phyloP scores from a whole-genome alignment of 2,113 vertebrate species.

The Gallinago undulata region DNA sequence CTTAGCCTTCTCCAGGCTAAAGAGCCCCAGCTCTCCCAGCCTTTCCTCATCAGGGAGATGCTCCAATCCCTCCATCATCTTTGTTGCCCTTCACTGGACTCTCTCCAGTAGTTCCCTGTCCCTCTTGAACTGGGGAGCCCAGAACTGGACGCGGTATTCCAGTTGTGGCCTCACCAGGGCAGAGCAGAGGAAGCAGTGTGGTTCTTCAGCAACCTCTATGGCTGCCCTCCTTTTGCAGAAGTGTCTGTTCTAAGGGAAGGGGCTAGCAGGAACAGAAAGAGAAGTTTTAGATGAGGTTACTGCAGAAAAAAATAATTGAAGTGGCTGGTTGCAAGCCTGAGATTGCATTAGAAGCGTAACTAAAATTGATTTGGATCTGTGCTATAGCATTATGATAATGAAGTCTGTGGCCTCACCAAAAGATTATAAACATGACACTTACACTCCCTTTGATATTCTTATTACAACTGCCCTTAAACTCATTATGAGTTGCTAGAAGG shows the following conservation, averaged over 20 bases:
- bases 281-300: not conserved
- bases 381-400: conserved; percentile 7
- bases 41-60: too few relatives aligned
- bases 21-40: too few relatives aligned
- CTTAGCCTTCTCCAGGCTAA: too few relatives aligned
- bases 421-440: not conserved
- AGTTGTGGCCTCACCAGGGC: too few relatives aligned
- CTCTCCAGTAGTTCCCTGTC: too few relatives aligned
- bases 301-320: not conserved
- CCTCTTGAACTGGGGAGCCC: too few relatives aligned
- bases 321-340: not conserved
- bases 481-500: not conserved
- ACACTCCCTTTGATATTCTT: not conserved
- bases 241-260: not conserved
- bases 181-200: too few relatives aligned
- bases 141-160: too few relatives aligned
- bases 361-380: conserved; percentile 1
- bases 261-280: not conserved
- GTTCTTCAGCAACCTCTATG: not conserved
- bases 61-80: too few relatives aligned
- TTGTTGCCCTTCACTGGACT: too few relatives aligned
- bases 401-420: conserved; percentile 2
- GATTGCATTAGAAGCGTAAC: not conserved
- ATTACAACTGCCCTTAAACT: conserved; percentile 23
- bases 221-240: not conserved